phyloP scores from a whole-genome alignment of 2,888 invertebrate species.

The Rhopalosiphum nymphaeae region DNA sequence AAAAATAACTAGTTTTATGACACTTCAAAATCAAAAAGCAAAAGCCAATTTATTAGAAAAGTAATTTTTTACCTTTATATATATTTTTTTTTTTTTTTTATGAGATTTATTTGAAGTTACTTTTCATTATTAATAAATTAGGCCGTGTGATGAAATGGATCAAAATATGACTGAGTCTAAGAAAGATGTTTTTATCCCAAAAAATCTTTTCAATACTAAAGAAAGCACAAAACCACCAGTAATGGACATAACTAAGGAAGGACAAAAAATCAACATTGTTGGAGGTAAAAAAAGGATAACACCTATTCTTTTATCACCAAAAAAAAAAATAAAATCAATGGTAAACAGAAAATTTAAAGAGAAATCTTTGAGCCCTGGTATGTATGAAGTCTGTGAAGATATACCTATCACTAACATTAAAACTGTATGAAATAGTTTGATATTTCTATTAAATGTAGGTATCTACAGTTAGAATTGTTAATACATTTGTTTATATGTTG shows the following conservation, averaged over 20 bases:
- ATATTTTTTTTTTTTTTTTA: neutral
- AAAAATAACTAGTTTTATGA: constrained; percentile 63
- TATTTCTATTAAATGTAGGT: neutral
- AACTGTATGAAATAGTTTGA: neutral
- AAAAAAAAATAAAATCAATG: constrained; percentile 18
- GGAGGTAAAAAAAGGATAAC: constrained; percentile 59
- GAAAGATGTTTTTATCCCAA: constrained; percentile 27
- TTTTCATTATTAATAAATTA: neutral
- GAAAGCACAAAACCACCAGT: neutral
- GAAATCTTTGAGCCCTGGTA: constrained; percentile 15
- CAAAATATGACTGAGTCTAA: neutral
- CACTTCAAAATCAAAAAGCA: constrained; percentile 14
- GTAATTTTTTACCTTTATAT: neutral
- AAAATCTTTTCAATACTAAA: constrained; percentile 18
- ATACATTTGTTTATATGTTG: constrained; percentile 40
- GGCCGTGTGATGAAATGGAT: neutral
- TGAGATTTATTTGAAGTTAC: neutral
- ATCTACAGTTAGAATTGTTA: constrained; percentile 15
- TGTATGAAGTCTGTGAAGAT: neutral
- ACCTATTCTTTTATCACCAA: constrained; percentile 55
- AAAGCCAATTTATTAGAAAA: neutral
- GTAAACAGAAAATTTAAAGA: neutral
- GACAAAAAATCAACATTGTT: constrained; percentile 52
- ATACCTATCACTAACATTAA: neutral
- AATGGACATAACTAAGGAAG: constrained; percentile 33